A percentile compares a stretch with the other conserved stretches of the same genome.
Evolutionary conservation across 2,888 invertebrate species (phyloP).

Genomic region (Adela reaumurella): DNA sequence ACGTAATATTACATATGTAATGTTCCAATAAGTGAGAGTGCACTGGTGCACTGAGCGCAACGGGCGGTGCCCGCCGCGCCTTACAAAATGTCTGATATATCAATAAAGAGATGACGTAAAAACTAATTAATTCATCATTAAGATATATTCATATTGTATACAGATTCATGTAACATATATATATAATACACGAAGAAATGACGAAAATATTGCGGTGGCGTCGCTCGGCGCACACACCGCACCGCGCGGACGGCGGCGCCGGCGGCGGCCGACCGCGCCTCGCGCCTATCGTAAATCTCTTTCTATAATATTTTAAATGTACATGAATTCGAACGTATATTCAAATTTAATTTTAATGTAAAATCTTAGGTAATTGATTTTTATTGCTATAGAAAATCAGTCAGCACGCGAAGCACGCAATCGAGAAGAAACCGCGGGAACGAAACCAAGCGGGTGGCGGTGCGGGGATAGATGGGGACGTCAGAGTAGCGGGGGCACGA

Average conservation of each 20-base stretch:
- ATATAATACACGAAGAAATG: conserved; percentile 61
- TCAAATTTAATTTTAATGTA: conserved; percentile 58
- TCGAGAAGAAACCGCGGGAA: conserved; percentile 58
- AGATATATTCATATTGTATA: conserved; percentile 58
- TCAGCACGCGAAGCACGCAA: conserved; percentile 61
- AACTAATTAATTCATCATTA: conserved; percentile 56
- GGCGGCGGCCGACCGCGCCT: conserved; percentile 34
- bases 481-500: conserved; percentile 20
- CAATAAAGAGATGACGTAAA: conserved; percentile 57
- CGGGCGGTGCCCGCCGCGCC: conserved; percentile 50
- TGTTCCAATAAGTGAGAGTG: conserved; percentile 59
- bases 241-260: conserved; percentile 23
- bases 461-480: conserved; percentile 27
- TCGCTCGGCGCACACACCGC: conserved; percentile 29
- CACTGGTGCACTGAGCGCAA: conserved; percentile 57
- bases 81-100: conserved; percentile 55
- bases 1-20: conserved; percentile 51
- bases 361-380: conserved; percentile 60
- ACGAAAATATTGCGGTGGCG: conserved; percentile 51
- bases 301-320: conserved; percentile 55
- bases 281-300: conserved; percentile 51
- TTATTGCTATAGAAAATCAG: conserved; percentile 62
- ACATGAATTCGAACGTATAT: conserved; percentile 59
- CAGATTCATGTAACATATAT: conserved; percentile 65
- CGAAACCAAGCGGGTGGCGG: conserved; percentile 52